A percentile compares a stretch with the other conserved stretches of the same genome.
These are phyloP conservation scores for Xanthorhoe designata DNA, from an alignment of 2,888 invertebrate species.

Conservation along the genomic window DNA sequence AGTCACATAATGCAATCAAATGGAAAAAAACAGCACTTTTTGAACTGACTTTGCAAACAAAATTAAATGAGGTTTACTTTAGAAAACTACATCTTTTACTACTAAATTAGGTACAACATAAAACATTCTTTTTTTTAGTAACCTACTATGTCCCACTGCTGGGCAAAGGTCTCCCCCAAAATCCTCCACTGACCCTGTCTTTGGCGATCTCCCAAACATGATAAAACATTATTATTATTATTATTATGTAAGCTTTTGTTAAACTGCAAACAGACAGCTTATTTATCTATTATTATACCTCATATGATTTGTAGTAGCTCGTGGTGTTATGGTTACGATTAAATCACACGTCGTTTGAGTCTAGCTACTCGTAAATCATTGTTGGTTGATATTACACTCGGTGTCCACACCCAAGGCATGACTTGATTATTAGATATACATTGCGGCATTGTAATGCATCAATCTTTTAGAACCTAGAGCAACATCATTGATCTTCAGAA, in stretches of 20 bases:
- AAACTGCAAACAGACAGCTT: not conserved
- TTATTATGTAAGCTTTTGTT: not conserved
- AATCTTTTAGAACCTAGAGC: constrained; percentile 9
- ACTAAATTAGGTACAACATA: too few relatives aligned
- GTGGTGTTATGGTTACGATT: constrained; percentile 31
- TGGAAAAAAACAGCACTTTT: too few relatives aligned
- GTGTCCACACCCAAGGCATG: constrained; percentile 22
- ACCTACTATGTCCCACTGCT: too few relatives aligned
- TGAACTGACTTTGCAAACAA: too few relatives aligned
- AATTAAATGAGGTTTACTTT: too few relatives aligned
- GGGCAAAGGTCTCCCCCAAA: too few relatives aligned
- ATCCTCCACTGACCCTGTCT: too few relatives aligned
- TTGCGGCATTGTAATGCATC: constrained; percentile 18
- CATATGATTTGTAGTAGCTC: constrained; percentile 29
- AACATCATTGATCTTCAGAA: not conserved
- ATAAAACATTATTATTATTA: too few relatives aligned
- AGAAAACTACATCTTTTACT: too few relatives aligned
- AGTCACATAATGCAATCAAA: not conserved
- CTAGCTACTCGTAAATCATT: constrained; percentile 32
- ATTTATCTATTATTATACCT: not conserved
- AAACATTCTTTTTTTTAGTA: too few relatives aligned
- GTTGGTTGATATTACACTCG: constrained; percentile 25
- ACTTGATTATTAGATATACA: constrained; percentile 13
- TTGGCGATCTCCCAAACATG: too few relatives aligned
- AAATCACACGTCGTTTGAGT: constrained; percentile 32